These are phyloP conservation scores for Acanthis flammea DNA, from an alignment of 2,797 vertebrate species.

Conservation along the genomic window DNA sequence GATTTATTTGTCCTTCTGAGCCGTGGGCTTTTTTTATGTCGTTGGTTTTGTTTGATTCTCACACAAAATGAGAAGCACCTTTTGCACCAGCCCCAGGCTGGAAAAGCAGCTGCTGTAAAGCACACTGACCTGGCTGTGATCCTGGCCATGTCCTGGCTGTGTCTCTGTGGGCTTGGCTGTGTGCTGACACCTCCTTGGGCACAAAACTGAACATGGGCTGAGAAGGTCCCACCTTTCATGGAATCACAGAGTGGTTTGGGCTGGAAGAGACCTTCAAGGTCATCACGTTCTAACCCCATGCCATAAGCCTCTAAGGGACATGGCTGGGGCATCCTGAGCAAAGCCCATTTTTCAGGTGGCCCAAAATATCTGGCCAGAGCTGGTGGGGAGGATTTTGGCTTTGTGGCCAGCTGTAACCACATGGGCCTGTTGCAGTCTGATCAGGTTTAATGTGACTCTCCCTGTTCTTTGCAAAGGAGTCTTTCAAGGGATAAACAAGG, in stretches of 20 bases:
- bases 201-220: neutral
- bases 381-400: neutral
- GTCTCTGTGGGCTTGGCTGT: neutral
- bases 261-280: neutral
- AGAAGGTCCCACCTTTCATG: neutral
- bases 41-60: neutral
- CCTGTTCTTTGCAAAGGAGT: neutral
- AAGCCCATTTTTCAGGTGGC: neutral
- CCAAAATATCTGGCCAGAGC: neutral
- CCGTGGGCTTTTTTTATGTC: neutral
- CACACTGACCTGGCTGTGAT: rapidly evolving
- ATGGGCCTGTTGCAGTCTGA: neutral
- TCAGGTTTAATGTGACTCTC: neutral
- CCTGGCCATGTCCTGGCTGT: neutral
- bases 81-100: rapidly evolving
- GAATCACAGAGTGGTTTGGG: neutral
- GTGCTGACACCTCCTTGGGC: neutral
- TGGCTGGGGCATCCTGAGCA: neutral
- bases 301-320: neutral
- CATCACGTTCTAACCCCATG: neutral
- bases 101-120: neutral
- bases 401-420: neutral
- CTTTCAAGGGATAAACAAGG: neutral
- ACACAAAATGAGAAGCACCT: neutral
- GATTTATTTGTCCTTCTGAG: slow-evolving; percentile 36